Base-by-base conservation (phyloP, 2,113 vertebrate genomes). In the Myiagra hebetior region DNA sequence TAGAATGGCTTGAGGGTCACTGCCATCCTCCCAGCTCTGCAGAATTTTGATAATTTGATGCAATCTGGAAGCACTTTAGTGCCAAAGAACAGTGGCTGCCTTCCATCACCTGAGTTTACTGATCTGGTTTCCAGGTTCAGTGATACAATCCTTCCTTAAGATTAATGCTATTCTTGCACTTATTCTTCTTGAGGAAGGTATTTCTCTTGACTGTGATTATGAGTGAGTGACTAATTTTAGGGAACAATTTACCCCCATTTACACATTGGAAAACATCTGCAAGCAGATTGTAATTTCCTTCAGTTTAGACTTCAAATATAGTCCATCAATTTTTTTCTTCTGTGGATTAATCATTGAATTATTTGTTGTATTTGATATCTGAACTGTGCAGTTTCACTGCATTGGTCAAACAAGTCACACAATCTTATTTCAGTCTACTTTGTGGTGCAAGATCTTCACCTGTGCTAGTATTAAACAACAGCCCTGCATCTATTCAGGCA, bases 1-100 rank as follows among this genome's bases (percentile, higher is more conserved):
- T 47, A 41, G 72, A 74, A 90, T 88, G 39, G 59, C 75, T 91
- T 84, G 73, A 95, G 93, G 90, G 85, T 91, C 90, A 94, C 39
- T 60, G 72, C 37, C 37, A 85, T 59, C 55, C 56, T 80, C 67
- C 27, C 72, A 86, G 75, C 10, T 41, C 92, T 84, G 67, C 50
- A 84, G 76, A 49, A 53, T 72, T 93, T 65, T 88, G 90, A 84
- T 92, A 70, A 93, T 95, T 84, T 86, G 72, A 94, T 64, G 60
- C 85, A 97, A 91, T 93, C 92, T 92, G 90, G 95, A 96, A 96
- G 70, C 76, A 64, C 14, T 86, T 96, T 8, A 12, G 57, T 93
- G 93, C 91, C 95, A 97, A 95, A 80, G 44, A 91, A 82, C 39
- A 56, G 64, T 49, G 56, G 77, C 75, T 91, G 59, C 62, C 33